phyloP scores from a whole-genome alignment of 2,113 vertebrate genomes.

The Pseudorectes ferrugineus region DNA sequence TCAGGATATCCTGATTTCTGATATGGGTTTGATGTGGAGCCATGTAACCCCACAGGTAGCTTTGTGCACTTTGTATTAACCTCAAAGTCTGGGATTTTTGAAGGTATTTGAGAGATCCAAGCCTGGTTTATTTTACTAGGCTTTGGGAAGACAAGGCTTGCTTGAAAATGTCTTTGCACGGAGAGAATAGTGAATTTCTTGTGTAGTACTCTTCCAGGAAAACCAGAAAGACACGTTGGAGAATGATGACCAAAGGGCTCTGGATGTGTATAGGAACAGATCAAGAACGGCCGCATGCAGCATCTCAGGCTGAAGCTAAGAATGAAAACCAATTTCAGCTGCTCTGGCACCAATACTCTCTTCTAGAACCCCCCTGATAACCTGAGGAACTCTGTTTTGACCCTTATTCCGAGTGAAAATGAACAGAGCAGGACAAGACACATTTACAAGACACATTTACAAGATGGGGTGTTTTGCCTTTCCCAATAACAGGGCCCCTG shows the following conservation, averaged over 20 bases:
- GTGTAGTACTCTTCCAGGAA: not conserved
- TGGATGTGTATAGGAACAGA: not conserved
- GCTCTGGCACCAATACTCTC: not conserved
- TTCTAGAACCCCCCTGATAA: not conserved
- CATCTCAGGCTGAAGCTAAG: not conserved
- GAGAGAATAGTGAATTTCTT: not conserved
- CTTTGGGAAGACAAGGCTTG: not conserved
- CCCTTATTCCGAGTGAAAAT: not conserved
- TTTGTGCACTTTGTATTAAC: not conserved
- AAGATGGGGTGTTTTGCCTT: not conserved
- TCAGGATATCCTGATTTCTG: not conserved
- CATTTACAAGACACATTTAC: not conserved
- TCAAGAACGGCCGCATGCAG: not conserved
- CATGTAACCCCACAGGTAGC: accelerated
- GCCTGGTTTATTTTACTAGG: not conserved
- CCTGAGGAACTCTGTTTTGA: not conserved
- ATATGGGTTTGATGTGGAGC: not conserved
- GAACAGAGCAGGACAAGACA: not conserved
- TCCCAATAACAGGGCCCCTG: accelerated
- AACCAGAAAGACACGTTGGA: not conserved
- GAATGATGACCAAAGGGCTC: not conserved
- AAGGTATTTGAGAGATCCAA: not conserved
- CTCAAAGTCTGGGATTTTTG: not conserved
- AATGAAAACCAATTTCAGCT: not conserved
- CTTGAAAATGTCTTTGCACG: not conserved